Evolutionary conservation across 2,797 vertebrate genomes (phyloP).

Genomic region (Poeciliopsis gracilis): DNA sequence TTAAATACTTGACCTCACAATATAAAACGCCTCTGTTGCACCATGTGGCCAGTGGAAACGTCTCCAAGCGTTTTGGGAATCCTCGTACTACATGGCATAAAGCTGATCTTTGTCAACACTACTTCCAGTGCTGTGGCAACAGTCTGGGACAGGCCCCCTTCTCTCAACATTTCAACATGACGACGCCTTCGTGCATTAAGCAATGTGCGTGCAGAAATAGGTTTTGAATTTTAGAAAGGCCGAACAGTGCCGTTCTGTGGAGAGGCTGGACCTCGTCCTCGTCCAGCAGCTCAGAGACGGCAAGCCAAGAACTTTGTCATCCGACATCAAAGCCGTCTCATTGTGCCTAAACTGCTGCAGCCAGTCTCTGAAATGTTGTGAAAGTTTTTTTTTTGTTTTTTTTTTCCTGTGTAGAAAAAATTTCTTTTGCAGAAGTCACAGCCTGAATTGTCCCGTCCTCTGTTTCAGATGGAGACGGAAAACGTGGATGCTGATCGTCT

Average conservation of each 20-base stretch:
- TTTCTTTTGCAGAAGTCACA: not conserved
- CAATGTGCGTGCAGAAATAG: conserved; percentile 17
- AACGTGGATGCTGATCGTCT: conserved; percentile 19
- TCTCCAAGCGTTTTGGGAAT: conserved; percentile 6
- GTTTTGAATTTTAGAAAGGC: conserved; percentile 23
- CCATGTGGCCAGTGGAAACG: not conserved
- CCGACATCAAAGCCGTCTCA: conserved; percentile 4
- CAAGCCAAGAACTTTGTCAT: conserved; percentile 1
- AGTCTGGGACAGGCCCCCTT: conserved; percentile 8
- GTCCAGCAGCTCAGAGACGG: conserved; percentile 9
- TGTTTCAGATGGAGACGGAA: conserved; percentile 60
- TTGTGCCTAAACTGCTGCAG: conserved; percentile 14
- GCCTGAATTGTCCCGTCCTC: conserved; percentile 13
- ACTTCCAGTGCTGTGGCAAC: conserved; percentile 18
- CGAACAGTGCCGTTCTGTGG: not conserved
- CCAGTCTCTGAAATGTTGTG: not conserved
- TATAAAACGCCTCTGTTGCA: not conserved
- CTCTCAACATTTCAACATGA: conserved; percentile 8
- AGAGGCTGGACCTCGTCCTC: conserved; percentile 7
- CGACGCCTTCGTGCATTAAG: conserved; percentile 3
- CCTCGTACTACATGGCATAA: conserved; percentile 4
- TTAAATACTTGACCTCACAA: not conserved
- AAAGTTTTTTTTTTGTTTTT: not conserved
- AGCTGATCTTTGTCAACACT: conserved; percentile 3
- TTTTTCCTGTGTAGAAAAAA: not conserved